These are phyloP conservation scores for Alces alces DNA, from an alignment of 2,113 vertebrate species.

Conservation along the genomic window DNA sequence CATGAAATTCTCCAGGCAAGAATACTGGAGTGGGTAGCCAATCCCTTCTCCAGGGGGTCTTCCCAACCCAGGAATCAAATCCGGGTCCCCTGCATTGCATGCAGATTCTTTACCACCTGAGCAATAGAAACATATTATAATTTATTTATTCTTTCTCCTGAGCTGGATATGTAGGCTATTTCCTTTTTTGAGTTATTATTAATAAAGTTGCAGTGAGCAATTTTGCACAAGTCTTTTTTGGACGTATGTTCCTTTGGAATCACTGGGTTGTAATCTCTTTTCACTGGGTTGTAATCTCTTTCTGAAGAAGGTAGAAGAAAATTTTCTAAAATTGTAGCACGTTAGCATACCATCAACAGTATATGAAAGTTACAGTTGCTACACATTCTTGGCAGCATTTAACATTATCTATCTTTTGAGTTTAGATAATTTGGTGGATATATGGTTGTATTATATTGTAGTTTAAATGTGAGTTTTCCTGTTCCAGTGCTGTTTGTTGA, in stretches of 20 bases:
- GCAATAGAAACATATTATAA: not conserved
- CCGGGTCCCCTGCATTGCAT: accelerated
- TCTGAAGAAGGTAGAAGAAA: not conserved
- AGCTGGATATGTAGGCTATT: not conserved
- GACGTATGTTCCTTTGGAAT: not conserved
- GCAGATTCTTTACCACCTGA: not conserved
- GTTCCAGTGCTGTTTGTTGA: not conserved
- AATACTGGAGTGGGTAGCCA: not conserved
- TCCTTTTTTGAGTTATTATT: not conserved
- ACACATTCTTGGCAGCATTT: not conserved
- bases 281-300: not conserved
- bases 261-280: not conserved
- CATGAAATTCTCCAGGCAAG: not conserved
- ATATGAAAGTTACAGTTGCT: not conserved
- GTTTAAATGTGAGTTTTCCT: not conserved
- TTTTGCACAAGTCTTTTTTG: not conserved
- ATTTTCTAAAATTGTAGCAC: not conserved
- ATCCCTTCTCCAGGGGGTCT: not conserved
- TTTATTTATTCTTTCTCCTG: not conserved
- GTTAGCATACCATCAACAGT: not conserved
- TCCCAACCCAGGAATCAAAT: not conserved
- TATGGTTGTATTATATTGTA: not conserved
- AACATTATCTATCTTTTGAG: not conserved
- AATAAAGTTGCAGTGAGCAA: not conserved
- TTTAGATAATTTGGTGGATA: not conserved